A percentile compares a stretch with the other conserved stretches of the same genome.
Conservation (phyloP, 2,888 invertebrate species). For the Sinopyrophorus schimmeli region DNA sequence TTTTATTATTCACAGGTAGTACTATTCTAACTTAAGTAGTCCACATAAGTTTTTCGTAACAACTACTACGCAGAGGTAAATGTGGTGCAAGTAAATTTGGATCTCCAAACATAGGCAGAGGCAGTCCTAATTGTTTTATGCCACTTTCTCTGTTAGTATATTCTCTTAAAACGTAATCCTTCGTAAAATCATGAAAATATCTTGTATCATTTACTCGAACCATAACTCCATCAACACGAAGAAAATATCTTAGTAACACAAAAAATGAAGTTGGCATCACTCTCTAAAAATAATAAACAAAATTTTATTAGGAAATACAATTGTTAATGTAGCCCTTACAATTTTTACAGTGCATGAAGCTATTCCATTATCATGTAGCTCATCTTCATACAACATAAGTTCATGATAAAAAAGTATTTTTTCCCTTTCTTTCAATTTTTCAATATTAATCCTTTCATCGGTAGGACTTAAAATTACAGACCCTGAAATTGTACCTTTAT, state of each 20-base stretch:
- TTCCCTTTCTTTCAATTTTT: constrained; percentile 85
- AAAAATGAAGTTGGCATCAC: constrained; percentile 96
- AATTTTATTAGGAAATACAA: constrained; percentile 4
- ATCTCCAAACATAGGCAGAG: constrained; percentile 64
- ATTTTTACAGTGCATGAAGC: constrained; percentile 91
- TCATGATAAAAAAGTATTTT: constrained; percentile 94
- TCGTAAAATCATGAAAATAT: constrained; percentile 76
- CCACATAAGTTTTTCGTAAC: constrained; percentile 52
- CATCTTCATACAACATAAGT: constrained; percentile 94
- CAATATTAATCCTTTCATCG: constrained; percentile 80
- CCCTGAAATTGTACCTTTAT: constrained; percentile 77
- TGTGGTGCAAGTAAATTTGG: constrained; percentile 70
- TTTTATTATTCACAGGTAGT: no score
- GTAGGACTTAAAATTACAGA: constrained; percentile 65
- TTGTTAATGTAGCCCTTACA: constrained; percentile 62
- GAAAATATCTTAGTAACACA: constrained; percentile 85
- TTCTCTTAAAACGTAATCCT: constrained; percentile 80
- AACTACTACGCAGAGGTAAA: constrained; percentile 61
- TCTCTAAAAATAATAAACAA: constrained; percentile 65
- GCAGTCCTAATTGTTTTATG: constrained; percentile 68
- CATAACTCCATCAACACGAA: constrained; percentile 92
- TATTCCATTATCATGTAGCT: constrained; percentile 96
- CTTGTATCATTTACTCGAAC: constrained; percentile 87
- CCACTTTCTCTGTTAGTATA: constrained; percentile 78
- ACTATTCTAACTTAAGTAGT: no score